Evolutionary conservation across 2,113 vertebrate species (phyloP).

Genomic region (Ictalurus furcatus): DNA sequence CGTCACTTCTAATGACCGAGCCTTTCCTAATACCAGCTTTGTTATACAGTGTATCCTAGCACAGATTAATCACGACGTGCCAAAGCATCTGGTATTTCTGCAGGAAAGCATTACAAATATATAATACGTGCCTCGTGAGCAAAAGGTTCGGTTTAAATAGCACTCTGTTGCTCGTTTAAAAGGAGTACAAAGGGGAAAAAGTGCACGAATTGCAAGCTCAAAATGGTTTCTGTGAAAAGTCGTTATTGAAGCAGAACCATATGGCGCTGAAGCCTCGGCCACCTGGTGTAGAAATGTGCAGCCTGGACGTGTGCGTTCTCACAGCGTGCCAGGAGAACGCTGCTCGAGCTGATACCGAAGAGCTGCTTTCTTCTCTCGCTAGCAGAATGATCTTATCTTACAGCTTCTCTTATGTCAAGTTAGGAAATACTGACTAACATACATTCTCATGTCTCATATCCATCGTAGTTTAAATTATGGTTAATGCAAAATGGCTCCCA

Average conservation of each 20-base stretch:
- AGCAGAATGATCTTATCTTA: background rate
- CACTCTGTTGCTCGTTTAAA: background rate
- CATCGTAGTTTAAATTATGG: background rate
- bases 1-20: background rate
- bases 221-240: background rate
- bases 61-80: background rate
- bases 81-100: background rate
- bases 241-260: slow-evolving; percentile 17
- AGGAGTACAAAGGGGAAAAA: background rate
- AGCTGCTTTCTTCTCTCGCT: background rate
- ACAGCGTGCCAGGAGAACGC: background rate
- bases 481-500: background rate
- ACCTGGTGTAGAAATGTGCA: slow-evolving; percentile 18
- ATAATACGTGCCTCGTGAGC: background rate
- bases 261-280: slow-evolving; percentile 10
- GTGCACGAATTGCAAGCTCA: background rate
- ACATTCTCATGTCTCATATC: background rate
- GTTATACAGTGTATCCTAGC: background rate
- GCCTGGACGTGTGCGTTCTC: background rate
- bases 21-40: background rate
- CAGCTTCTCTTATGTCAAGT: background rate
- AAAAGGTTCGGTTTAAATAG: background rate
- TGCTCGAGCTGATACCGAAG: background rate
- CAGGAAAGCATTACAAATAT: background rate
- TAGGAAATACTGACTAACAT: background rate